A percentile compares a stretch with the other conserved stretches of the same genome.
These are phyloP conservation scores for Panonychus citri DNA, from an alignment of 1,140 invertebrate species.

Conservation along the genomic window DNA sequence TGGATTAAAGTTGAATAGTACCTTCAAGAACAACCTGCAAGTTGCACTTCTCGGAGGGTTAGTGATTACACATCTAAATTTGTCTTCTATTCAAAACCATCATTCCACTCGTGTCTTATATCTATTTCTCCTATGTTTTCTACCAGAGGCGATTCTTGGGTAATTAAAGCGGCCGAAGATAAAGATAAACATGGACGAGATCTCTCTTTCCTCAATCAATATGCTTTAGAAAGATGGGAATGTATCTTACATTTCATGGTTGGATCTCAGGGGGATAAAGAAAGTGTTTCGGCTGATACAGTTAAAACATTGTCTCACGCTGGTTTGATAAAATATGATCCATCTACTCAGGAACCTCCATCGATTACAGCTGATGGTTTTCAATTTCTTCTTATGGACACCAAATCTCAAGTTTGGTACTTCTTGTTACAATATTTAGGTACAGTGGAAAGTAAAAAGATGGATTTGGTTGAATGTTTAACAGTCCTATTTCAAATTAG, in stretches of 20 bases:
- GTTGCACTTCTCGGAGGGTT: constrained; percentile 66
- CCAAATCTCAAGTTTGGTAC: constrained; percentile 75
- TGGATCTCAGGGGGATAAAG: constrained; percentile 43
- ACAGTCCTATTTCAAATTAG: constrained; percentile 86
- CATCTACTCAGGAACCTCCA: constrained; percentile 35
- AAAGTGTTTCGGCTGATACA: constrained; percentile 77
- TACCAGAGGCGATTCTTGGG: constrained; percentile 54
- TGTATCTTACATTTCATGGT: constrained; percentile 93
- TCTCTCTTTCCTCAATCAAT: constrained; percentile 65
- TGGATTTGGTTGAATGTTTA: constrained; percentile 69
- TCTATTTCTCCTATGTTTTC: background rate
- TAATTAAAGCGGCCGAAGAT: constrained; percentile 54
- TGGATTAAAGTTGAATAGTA: constrained; percentile 62
- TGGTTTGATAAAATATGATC: constrained; percentile 60
- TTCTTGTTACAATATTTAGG: constrained; percentile 88
- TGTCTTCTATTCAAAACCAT: too few species aligned
- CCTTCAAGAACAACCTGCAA: constrained; percentile 72
- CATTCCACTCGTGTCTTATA: background rate
- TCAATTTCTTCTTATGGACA: constrained; percentile 82
- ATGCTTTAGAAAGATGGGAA: constrained; percentile 83
- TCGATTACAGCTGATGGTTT: constrained; percentile 77
- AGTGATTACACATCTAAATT: constrained; percentile 15
- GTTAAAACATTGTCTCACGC: constrained; percentile 71
- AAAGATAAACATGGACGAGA: constrained; percentile 69
- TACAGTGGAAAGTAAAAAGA: constrained; percentile 51